Evolutionary conservation across 2,888 invertebrate genomes (phyloP), one percentile per base, ranked within the genome.

Genomic region (Dysmachus trigonus): DNA sequence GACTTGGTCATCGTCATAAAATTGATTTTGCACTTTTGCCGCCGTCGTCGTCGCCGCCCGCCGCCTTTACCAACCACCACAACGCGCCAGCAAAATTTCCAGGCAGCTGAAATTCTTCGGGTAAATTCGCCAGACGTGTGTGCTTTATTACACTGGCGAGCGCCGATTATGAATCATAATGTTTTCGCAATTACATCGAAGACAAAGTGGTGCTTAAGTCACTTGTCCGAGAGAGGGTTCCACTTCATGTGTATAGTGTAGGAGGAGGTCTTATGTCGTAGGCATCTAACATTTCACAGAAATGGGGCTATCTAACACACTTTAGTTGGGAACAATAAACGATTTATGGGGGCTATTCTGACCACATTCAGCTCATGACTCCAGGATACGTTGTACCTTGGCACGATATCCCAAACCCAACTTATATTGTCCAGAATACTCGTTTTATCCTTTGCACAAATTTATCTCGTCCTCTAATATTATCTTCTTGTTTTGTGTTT

Each of bases 101-200:
- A 27, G 47, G 47, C 77, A 77, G 31, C 47, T 77, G 77, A 47
- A 15, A 22, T 0, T 62, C 62, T 22, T 62, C 22, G 22, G 22
- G 27, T 62, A 62, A 62, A 62, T 62, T 8, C 27, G 3, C 27
- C 35, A 41, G 30, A 41, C 27, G 30, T 77, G 41, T 77, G 41
- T 41, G 35, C 18, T 76, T 22, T 38, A 38, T n/a, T 38, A 38
- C 38, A 13, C 38, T 76, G 38, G 76, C 38, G 38, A 35, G 38
- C 22, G 33, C 47, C 47, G 51, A 47, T 77, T 47, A 77, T 77
- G 77, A 77, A 77, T 77, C 77, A 77, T 77, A 77, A 77, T 41
- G 7, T 27, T 77, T 77, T 41, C 13, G 47, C 77, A 77, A 77
- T 77, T 77, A 77, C 77, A 13, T 77, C 27, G 77, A 27, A 41